Base-by-base conservation (phyloP, 2,113 vertebrate genomes). In the Rhizomys pruinosus region DNA sequence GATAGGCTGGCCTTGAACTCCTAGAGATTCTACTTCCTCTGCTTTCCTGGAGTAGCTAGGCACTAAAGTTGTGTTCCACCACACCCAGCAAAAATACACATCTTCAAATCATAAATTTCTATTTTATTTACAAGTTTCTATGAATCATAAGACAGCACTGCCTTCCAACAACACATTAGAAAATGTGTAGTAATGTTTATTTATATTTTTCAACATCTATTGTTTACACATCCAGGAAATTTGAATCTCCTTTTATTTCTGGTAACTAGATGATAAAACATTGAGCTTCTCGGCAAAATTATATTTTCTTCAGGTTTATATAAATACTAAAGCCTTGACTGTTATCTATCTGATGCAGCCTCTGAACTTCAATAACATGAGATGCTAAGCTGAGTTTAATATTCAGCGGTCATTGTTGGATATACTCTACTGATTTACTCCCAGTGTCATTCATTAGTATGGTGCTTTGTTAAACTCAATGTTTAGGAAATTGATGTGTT, bases 121-220 rank as follows among this genome's bases (percentile, higher is more conserved):
- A n/a, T n/a, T 71, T 85, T 64, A 66, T 44, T 1, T 19, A 37
- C 1, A 72, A 4, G 0, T n/a, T 92, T 59, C 44, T 2, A 0
- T 10, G 27, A 69, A 5, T 27, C 29, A 34, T 64, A 55, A 69
- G 23, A 39, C 34, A 81, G 13, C 15, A 57, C 1, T 55, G 23
- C 8, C 34, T 0, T 0, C 10, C 16, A 3, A 66, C 3, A 16
- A 9, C 2, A 11, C 5, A n/a, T 29, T 86, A 59, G 13, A 47
- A 22, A 52, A n/a, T 13, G 59, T 2, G 4, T n/a, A 44, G 3
- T 80, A 22, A 3, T 27, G 17, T 80, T 73, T 32, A 52, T 27
- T 73, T 22, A 69, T 47, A 47, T 76, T 79, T 52, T 34, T 9
- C 47, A 72, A 39, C 59, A 6, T 88, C 4, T 34, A 59, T 2